Base-by-base conservation (phyloP, 1,140 invertebrate species). In the Drosophila gunungcola region DNA sequence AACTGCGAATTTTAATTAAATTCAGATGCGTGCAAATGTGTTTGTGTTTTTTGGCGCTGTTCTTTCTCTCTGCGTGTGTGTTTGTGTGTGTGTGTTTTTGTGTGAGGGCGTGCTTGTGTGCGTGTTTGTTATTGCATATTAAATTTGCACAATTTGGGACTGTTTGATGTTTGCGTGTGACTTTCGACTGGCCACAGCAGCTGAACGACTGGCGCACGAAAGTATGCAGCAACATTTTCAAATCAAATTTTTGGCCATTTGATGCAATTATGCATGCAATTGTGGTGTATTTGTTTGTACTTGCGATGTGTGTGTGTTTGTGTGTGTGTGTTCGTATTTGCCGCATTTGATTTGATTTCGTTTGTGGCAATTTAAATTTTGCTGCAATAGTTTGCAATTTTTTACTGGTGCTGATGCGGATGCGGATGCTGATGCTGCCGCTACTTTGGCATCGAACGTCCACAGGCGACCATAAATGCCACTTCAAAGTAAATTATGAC, bases 401-500 rank as follows among this genome's bases (percentile, higher is more conserved):
- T 63, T 70, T 39, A 1, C 16, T 21, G 16, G 1, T 21, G 16
- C 16, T 21, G 16, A 21, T 21, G 16, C 16, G 16, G 16, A 21
- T 21, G 16, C 16, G 0, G 16, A 21, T 21, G n/a, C 32, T 16
- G 48, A 39, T 56, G 12, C 32, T 48, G 58, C 9, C 46, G 62
- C 49, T 72, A 38, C 36, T 55, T 53, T 64, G 63, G 25, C 60
- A 61, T 53, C 41, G 45, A 48, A 43, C 58, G 60, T 51, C 46
- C 48, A 70, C 65, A 53, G 48, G 45, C 84, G 68, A 68, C 80
- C 77, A 89, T 89, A 84, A 89, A 84, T 89, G 80, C 80, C 80
- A 89, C 77, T 84, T 84, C 85, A 89, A 70, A 89, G 73, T 89
- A 89, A 89, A 84, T 89, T 89, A 89, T 89, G 84, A 84, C 76